Conservation (phyloP, 2,888 invertebrate species). For the Mythimna impura region DNA sequence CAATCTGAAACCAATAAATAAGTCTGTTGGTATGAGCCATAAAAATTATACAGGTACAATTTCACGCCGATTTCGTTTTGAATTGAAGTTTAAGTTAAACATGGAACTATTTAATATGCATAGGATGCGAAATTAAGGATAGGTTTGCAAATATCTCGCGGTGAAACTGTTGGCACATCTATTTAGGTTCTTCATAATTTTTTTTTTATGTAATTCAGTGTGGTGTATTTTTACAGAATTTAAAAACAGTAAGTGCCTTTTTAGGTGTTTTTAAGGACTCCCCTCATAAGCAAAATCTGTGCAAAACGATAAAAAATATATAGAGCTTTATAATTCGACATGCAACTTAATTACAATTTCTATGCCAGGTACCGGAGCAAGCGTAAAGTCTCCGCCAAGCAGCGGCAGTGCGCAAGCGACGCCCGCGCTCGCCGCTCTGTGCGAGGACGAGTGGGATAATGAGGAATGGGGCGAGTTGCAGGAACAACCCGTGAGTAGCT, state of each 20-base stretch:
- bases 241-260: too few relatives aligned
- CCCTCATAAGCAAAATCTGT: not conserved
- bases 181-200: too few relatives aligned
- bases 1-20: constrained; percentile 61
- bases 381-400: constrained; percentile 84
- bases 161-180: too few relatives aligned
- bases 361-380: constrained; percentile 77
- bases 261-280: too few relatives aligned
- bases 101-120: not conserved
- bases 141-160: too few relatives aligned
- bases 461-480: constrained; percentile 97
- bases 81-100: not conserved
- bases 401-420: constrained; percentile 88
- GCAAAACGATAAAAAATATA: too few relatives aligned
- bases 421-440: constrained; percentile 90
- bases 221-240: too few relatives aligned
- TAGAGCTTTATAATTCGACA: not conserved
- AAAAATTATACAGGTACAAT: not conserved
- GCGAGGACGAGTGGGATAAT: constrained; percentile 94
- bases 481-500: constrained; percentile 92
- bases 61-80: not conserved
- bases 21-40: constrained; percentile 2
- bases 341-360: not conserved
- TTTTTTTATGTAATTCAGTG: too few relatives aligned
- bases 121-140: too few relatives aligned